Evolutionary conservation across 2,888 invertebrate species (phyloP).

Genomic region (Phyllotreta cruciferae): DNA sequence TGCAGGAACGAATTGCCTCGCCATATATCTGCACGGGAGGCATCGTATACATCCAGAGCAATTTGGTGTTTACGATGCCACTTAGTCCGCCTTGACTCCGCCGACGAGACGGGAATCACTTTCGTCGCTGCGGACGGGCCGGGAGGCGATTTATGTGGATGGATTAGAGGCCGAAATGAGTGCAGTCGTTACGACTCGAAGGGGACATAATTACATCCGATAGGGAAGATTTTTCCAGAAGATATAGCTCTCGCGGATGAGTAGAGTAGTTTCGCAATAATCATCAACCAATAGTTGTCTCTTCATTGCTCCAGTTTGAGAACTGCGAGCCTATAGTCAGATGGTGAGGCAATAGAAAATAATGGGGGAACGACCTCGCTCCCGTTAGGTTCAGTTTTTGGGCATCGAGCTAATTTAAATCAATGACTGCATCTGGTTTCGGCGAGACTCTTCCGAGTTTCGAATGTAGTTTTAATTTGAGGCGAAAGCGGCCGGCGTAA

Average conservation of each 20-base stretch:
- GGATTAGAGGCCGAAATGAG: constrained; percentile 24
- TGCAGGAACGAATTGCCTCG: constrained; percentile 48
- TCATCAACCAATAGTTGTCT: no score
- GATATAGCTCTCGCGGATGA: no score
- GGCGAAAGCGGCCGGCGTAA: constrained; percentile 44
- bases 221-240: no score
- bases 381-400: constrained; percentile 16
- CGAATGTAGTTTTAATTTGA: constrained; percentile 44
- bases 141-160: constrained; percentile 18
- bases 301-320: no score
- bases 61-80: constrained; percentile 58
- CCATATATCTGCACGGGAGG: constrained; percentile 54
- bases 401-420: constrained; percentile 23
- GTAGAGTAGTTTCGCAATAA: no score
- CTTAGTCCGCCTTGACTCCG: constrained; percentile 45
- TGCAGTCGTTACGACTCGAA: constrained; percentile 17
- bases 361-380: not conserved
- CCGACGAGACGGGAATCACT: constrained; percentile 32
- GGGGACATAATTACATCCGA: constrained; percentile 9
- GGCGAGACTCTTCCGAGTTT: constrained; percentile 39
- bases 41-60: constrained; percentile 55
- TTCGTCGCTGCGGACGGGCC: constrained; percentile 23
- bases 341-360: no score
- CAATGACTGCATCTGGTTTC: constrained; percentile 26
- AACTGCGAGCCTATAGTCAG: no score